Conservation (phyloP, 92 coral and sea anemone species). For the Pocillopora meandrina region DNA sequence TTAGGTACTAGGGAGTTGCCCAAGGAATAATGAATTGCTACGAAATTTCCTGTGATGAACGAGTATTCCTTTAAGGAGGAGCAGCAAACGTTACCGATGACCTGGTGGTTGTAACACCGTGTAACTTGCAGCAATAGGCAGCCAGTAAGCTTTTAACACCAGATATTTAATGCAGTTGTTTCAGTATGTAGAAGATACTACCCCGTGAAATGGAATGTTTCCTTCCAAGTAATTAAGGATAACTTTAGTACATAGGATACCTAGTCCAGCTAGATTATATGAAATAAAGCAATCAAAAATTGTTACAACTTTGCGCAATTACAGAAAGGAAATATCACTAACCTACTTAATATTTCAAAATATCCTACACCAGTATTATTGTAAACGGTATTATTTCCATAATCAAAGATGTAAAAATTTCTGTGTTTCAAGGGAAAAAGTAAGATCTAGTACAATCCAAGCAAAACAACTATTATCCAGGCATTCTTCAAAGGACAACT, state of each 20-base stretch:
- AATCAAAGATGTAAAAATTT: not conserved
- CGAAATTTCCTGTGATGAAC: too few relatives aligned
- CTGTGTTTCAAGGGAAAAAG: not conserved
- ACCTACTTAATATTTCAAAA: too few relatives aligned
- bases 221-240: not conserved
- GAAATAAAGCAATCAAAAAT: not conserved
- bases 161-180: not conserved
- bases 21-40: too few relatives aligned
- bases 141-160: not conserved
- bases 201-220: not conserved
- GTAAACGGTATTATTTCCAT: not conserved
- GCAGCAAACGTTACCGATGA: too few relatives aligned
- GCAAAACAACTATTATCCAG: too few relatives aligned
- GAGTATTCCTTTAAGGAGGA: too few relatives aligned
- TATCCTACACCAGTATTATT: too few relatives aligned
- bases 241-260: not conserved
- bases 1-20: too few relatives aligned
- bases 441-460: not conserved
- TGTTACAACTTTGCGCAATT: not conserved
- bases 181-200: constrained; percentile 11
- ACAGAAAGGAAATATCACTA: too few relatives aligned
- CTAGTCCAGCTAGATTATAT: constrained; percentile 36
- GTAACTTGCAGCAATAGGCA: not conserved
- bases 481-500: too few relatives aligned
- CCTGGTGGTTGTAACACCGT: too few relatives aligned